Base-by-base conservation (phyloP, 2,888 invertebrate genomes). In the Hemicrepidius hirtus region DNA sequence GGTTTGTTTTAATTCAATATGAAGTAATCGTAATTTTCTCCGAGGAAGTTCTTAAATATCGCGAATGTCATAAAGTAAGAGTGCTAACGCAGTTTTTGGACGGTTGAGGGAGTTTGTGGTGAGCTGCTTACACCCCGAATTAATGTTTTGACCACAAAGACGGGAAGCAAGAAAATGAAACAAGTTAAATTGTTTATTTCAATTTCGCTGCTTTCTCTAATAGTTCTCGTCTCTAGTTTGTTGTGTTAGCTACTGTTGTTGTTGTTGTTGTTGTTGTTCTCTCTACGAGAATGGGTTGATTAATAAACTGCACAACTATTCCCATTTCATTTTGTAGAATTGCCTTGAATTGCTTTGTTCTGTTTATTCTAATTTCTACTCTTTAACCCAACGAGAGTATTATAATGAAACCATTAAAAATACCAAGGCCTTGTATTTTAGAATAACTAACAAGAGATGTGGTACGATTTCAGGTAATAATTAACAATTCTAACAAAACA, bases 111-210 rank as follows among this genome's bases (percentile, higher is more conserved):
- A 71, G 75, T 71, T 74, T 73, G 75, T 63, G 74, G 73, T 75
- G 71, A 59, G 71, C 75, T 72, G 73, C 73, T 76, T 65, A 75
- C 68, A 73, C 62, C 71, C 62, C 73, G 72, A 75, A 77, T 77
- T 77, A 77, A 75, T 73, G 76, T 75, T 68, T 67, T 59, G 74
- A 68, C 75, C 75, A 68, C 76, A 75, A 75, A 76, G 77, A 77
- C 62, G 68, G 41, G 66, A 50, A 59, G 59, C 72, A 72, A 68
- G 68, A 75, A 77, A 77, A 77, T 77, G 73, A 75, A 77, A 77
- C 76, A 77, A 77, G 77, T 77, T 77, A 77, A 76, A 77, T 77
- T 77, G 77, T 77, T 77, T 76, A 77, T 76, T 77, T 77, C 77
- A 76, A 77, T 77, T 77, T 75, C 64, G 68, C 68, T 64, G 66